These are phyloP conservation scores for Thaleichthys pacificus DNA, from an alignment of 2,797 vertebrate species.

Conservation along the genomic window DNA sequence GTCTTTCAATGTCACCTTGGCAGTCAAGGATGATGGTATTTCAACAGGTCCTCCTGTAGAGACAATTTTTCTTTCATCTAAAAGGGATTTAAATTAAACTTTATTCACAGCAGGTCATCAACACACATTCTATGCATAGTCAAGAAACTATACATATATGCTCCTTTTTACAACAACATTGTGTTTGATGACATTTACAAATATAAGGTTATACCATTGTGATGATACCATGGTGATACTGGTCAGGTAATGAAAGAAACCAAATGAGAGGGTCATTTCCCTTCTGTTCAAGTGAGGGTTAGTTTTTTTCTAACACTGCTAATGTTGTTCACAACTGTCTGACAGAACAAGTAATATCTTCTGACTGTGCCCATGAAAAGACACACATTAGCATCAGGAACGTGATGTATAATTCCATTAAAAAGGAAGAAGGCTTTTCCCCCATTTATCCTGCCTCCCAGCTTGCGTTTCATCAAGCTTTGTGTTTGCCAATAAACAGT, in stretches of 20 bases:
- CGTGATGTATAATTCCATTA: conserved; percentile 62
- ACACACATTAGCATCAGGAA: conserved; percentile 75
- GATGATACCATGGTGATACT: background rate
- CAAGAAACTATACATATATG: background rate
- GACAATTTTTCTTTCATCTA: background rate
- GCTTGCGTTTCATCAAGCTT: conserved; percentile 52
- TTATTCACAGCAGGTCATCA: background rate
- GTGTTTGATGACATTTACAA: background rate
- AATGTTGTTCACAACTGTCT: conserved; percentile 63
- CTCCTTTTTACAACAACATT: background rate
- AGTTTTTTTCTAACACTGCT: conserved; percentile 39
- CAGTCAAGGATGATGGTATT: conserved; percentile 27
- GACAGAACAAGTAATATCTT: conserved; percentile 75
- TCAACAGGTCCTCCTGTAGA: background rate
- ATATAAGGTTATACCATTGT: background rate
- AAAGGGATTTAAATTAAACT: background rate
- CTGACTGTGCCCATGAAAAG: conserved; percentile 69
- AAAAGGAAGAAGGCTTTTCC: conserved; percentile 60
- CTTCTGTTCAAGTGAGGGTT: too few species aligned
- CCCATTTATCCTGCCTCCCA: conserved; percentile 65
- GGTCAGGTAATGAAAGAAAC: background rate
- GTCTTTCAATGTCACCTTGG: conserved; percentile 41
- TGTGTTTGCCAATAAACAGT: conserved; percentile 70
- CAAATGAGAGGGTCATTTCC: background rate
- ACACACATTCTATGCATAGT: background rate